Evolutionary conservation across 2,888 invertebrate genomes (phyloP), one percentile per base, ranked within the genome.

Genomic region (Falcaria lacertinaria): DNA sequence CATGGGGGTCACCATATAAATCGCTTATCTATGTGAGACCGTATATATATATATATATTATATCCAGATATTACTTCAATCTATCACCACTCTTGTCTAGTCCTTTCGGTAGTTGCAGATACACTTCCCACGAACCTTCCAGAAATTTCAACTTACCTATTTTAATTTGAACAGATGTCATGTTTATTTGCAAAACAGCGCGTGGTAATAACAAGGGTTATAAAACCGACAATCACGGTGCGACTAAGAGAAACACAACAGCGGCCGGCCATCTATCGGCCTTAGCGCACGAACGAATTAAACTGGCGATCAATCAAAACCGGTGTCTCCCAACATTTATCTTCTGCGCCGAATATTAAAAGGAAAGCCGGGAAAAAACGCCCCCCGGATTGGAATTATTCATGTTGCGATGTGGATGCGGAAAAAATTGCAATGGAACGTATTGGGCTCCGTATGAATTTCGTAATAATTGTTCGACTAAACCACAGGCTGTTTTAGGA

Each of bases 311-410:
- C 83, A 79, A 85, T 86, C 85, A 84, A 69, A 73, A 60, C 70
- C 70, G 68, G 64, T 80, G 83, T 83, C 82, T 82, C 78, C 62
- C 69, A 64, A 75, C 79, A 85, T 86, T 83, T 81, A 84, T 85
- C 84, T 80, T 76, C 70, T 50, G 51, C 55, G 51, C 62, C 77
- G 77, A 76, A 80, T 82, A 82, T 83, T 82, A 85, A 83, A 81
- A 77, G 74, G 74, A 76, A 76, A 75, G 67, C 63, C 62, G 53
- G 53, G 62, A 52, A 60, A 60, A 70, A 63, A 62, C 41, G 49
- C 45, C 42, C 54, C 57, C 47, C 53, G 47, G 43, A 36, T 42
- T 40, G 57, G 78, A 78, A 78, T 80, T 71, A 80, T 80, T 79
- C 74, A 78, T 78, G 69, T 68, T 48, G 47, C 52, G 48, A 43